Evolutionary conservation across 2,888 invertebrate genomes (phyloP), one percentile per base, ranked within the genome.

Genomic region (Ecliptopera silaceata): DNA sequence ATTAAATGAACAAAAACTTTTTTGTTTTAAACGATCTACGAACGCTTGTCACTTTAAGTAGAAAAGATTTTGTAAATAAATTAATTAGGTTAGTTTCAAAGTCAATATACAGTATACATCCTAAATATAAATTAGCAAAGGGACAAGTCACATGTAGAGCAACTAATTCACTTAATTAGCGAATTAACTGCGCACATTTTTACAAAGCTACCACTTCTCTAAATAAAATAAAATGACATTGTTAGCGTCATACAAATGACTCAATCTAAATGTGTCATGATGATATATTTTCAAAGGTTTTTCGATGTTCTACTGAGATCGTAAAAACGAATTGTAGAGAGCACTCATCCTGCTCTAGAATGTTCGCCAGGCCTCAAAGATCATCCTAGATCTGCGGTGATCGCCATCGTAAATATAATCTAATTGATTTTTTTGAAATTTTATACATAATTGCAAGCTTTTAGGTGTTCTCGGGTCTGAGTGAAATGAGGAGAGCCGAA

Each of bases 361-460:
- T 11, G 11, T 31, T 31, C 31, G 1, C 11, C 10, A 4, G 31
- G 31, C 31, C 11, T 11, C 11, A 11, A 31, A 11, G 31, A 10
- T 31, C 31, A 31, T 31, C 31, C 11, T 11, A 11, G 31, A 31
- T 3, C 22, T 6, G 22, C 11, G 31, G 3, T 29, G 5, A 29
- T 8, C 1, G 5, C 11, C 10, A 6, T 4, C 22, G 41, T 8
- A 22, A 18, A 39, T 20, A 12, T 22, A 34, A 34, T 47, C 34
- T 34, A 54, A 54, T 29, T 31, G 48, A 48, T 48, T 43, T 36
- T 43, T 26, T 48, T 18, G 8, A 42, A 48, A 42, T 54, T 43
- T 43, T 12, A 48, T 29, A 34, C 13, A 6, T 26, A 42, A 36
- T 36, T 5, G 26, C 11, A 32, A 22, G 42, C 32, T 41, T 31